These are phyloP conservation scores for Laupala kohalensis DNA, from an alignment of 1,140 invertebrate genomes.

Conservation along the genomic window DNA sequence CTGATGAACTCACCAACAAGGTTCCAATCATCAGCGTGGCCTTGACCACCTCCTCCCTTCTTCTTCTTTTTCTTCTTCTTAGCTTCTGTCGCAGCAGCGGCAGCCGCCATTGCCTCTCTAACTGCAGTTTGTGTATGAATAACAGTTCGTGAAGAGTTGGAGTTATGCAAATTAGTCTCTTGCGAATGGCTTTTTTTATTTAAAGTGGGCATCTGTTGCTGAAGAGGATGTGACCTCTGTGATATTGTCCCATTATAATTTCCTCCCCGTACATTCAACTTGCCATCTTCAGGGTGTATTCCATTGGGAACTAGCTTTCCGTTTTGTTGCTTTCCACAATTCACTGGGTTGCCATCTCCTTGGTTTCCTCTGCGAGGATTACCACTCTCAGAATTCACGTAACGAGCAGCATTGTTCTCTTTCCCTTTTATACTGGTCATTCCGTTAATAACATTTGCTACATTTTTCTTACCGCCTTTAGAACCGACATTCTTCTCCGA, in stretches of 20 bases:
- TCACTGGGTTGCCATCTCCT: conserved; percentile 24
- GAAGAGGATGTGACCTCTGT: not conserved
- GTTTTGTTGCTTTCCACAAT: conserved; percentile 30
- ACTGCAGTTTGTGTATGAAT: not conserved
- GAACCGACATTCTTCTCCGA: conserved; percentile 16
- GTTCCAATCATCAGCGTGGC: conserved; percentile 36
- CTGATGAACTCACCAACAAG: conserved; percentile 40
- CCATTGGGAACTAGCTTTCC: conserved; percentile 30
- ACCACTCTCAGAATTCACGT: conserved; percentile 14
- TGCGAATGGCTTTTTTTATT: not conserved
- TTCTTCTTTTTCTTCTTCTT: conserved; percentile 38
- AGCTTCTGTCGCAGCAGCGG: conserved; percentile 20
- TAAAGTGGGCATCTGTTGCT: not conserved
- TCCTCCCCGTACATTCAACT: conserved; percentile 23
- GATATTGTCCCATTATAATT: not conserved
- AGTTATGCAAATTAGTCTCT: not conserved
- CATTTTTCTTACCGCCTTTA: conserved; percentile 13
- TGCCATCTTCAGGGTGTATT: conserved; percentile 31
- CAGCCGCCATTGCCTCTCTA: conserved; percentile 3
- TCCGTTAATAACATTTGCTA: conserved; percentile 2
- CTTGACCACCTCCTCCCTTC: conserved; percentile 26
- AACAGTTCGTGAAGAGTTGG: not conserved
- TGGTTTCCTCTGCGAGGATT: conserved; percentile 17
- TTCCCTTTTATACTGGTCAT: conserved; percentile 10
- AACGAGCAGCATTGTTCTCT: conserved; percentile 7